Base-by-base conservation (phyloP, 2,797 vertebrate genomes). In the Micropoecilia bifurca region DNA sequence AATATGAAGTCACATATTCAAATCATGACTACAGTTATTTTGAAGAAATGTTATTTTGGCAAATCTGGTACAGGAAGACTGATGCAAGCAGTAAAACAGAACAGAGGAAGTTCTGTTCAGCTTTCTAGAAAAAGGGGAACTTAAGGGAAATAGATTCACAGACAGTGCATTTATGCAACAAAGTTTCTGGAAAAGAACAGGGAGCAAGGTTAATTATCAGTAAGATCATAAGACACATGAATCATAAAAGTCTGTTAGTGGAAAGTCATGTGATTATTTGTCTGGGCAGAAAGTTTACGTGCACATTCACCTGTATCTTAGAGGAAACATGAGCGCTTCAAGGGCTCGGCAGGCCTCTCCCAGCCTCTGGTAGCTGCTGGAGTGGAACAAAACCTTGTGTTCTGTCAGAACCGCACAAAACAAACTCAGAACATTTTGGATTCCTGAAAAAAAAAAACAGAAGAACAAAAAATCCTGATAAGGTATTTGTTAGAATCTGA, bases 341-440 rank as follows among this genome's bases (percentile, higher is more conserved):
- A 99, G 93, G 50, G 98, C 98, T 36, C 99, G 96, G 78, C 96
- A 97, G 6, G 99, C 98, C 94, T 99, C 98, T 53, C 96, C 98
- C 9, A 99, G 96, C 88, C 99, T 96, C 95, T 99, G 98, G 94
- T 99, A 99, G 94, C 98, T 99, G 91, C 96, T 96, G 75, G 99
- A 99, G 93, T 99, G 98, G 91, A 99, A 99, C 75, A 99, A 95
- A 95, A 99, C 96, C 86, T 99, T 99, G 93, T 99, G 98, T 92
- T 99, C 99, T 2, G 99, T 99, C 90, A 99, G 96, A 88, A 99
- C 97, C 0, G 98, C 98, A 95, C 97, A 99, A 83, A 99, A 98
- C 50, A 99, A 96, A 93, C 96, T 98, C 71, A 99, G 96, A 74
- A 99, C 98, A 79, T 99, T 99, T 90, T 99, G 99, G 93, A 99